phyloP scores from a whole-genome alignment of 2,888 invertebrate genomes.

The Dascillus cervinus region DNA sequence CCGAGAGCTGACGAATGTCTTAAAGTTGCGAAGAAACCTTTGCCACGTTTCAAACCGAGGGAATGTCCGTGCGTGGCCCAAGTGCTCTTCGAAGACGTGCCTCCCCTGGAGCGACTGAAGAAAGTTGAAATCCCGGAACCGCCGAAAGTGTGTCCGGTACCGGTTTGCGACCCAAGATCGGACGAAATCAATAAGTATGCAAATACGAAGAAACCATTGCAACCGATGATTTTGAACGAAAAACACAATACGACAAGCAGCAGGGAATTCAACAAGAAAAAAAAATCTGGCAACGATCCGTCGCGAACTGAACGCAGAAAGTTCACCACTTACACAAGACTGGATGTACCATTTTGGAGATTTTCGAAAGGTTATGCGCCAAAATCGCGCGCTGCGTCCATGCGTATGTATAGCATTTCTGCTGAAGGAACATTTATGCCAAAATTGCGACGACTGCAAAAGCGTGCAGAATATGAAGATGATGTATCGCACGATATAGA shows the following conservation, averaged over 20 bases:
- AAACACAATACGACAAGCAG: constrained; percentile 9
- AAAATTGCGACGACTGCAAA: too few relatives aligned
- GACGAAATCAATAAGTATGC: constrained; percentile 9
- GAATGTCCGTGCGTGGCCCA: constrained; percentile 20
- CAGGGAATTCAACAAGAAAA: constrained; percentile 3
- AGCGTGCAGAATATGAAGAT: too few relatives aligned
- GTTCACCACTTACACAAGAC: too few relatives aligned
- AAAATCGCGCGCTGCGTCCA: too few relatives aligned
- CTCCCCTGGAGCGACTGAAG: constrained; percentile 7
- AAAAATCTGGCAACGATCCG: too few relatives aligned
- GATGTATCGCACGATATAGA: too few relatives aligned
- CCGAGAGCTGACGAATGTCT: constrained; percentile 19
- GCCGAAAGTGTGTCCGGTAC: constrained; percentile 1
- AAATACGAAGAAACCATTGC: constrained; percentile 8
- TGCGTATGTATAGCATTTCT: too few relatives aligned
- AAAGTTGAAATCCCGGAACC: constrained; percentile 10
- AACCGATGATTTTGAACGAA: constrained; percentile 10
- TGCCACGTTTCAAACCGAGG: constrained; percentile 14
- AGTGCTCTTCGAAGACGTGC: constrained; percentile 9
- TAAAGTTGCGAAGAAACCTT: constrained; percentile 12
- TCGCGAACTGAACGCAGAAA: too few relatives aligned
- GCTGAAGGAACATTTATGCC: too few relatives aligned
- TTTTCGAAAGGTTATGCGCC: too few relatives aligned
- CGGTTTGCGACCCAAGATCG: constrained; percentile 5
- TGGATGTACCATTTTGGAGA: too few relatives aligned